Evolutionary conservation across 2,113 vertebrate genomes (phyloP), one percentile per base, ranked within the genome.

Genomic region (Fregetta grallaria): DNA sequence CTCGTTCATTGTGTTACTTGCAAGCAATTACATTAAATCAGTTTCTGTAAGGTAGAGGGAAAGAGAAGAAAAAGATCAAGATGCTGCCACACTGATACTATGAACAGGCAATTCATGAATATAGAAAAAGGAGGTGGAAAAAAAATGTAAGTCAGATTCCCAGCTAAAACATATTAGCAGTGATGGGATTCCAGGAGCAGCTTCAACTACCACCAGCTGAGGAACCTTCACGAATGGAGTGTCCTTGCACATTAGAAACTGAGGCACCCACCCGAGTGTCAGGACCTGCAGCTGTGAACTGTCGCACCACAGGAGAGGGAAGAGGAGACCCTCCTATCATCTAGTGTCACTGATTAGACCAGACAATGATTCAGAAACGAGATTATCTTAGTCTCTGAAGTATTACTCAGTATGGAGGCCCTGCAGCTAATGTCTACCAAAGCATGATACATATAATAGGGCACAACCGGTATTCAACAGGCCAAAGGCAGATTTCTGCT

Each of bases 231-330:
- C 49, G n/a, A 59, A 56, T 1, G 4, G 26, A 66, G 42, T 65
- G 47, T 44, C 12, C 26, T 87, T 62, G n/a, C 49, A 42, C 15
- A 36, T 29, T 25, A 79, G 30, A 50, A 86, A 34, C 13, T 38
- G 32, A 70, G 47, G 26, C 17, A 76, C 25, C 13, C 10, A 85
- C 11, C 11, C 0, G 0, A 61, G 11, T 38, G 22, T 42, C 42
- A 73, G 22, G 36, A 90, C 6, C 44, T 62, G 42, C 52, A 75
- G 36, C 29, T 90, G 58, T 61, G 55, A 88, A 45, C 14, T 77
- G 27, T 11, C 2, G 1, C 16, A 73, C 50, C 23, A 45, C 29
- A 49, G 19, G 19, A 81, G 44, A 83, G 9, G 38, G 25, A 83
- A 52, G 7, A 94, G 66, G 27, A 92, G 27, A 74, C 27, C 5